Percentiles rank a stretch among this genome's conserved stretches.
These are phyloP conservation scores for Peromyscus californicus DNA, from an alignment of 2,113 vertebrate genomes.

Conservation along the genomic window DNA sequence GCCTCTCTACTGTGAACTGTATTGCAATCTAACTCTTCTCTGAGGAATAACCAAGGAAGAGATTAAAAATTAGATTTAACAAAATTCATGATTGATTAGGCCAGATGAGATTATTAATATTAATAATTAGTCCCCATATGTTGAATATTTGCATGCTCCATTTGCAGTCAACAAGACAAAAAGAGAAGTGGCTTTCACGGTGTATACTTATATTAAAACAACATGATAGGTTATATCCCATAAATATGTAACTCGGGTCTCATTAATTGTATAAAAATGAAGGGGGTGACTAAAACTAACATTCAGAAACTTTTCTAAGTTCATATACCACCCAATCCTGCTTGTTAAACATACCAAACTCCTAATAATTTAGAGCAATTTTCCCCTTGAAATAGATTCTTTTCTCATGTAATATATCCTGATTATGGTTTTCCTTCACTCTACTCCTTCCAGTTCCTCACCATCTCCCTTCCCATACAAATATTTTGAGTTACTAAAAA, in stretches of 20 bases:
- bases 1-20: neutral
- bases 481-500: slow-evolving; percentile 29
- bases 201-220: neutral
- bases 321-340: neutral
- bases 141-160: neutral
- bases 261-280: neutral
- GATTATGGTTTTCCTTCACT: neutral
- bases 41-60: neutral
- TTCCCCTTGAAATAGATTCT: neutral
- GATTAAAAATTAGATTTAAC: neutral
- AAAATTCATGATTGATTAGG: neutral
- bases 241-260: neutral
- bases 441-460: neutral
- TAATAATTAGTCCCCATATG: neutral
- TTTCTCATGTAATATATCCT: neutral
- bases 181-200: neutral
- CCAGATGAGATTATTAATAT: neutral
- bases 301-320: slow-evolving; percentile 45
- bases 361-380: neutral
- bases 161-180: slow-evolving; percentile 62
- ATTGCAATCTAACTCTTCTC: neutral
- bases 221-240: neutral
- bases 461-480: neutral
- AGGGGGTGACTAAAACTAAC: neutral
- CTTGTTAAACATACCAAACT: neutral